Conservation (phyloP, 2,797 vertebrate genomes). For the Argyrosomus regius region DNA sequence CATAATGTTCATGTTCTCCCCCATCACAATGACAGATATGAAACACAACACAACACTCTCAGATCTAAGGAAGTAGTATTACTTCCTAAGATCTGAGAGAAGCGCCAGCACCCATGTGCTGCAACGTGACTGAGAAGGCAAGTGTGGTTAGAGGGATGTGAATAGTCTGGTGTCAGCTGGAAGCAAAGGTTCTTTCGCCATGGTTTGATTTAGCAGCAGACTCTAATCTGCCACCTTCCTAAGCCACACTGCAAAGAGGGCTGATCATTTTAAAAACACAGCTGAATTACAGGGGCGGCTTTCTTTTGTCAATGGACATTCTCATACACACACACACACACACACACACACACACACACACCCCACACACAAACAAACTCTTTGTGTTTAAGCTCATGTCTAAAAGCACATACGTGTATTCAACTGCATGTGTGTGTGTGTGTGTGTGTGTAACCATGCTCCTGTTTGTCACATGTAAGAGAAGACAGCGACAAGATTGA, state of each 20-base stretch:
- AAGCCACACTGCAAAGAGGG: slow-evolving; percentile 75
- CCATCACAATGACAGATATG: slow-evolving; percentile 23
- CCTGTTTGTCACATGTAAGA: slow-evolving; percentile 30
- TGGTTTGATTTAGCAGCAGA: slow-evolving; percentile 71
- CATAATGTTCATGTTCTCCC: slow-evolving; percentile 7
- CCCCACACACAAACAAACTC: slow-evolving; percentile 7
- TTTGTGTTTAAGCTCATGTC: slow-evolving; percentile 1
- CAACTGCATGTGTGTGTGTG: slow-evolving; percentile 14
- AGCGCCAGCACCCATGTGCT: slow-evolving; percentile 30
- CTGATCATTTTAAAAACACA: slow-evolving; percentile 69
- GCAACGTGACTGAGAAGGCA: slow-evolving; percentile 54
- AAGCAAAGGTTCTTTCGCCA: slow-evolving; percentile 68
- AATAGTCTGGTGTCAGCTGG: slow-evolving; percentile 68
- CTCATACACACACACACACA: slow-evolving; percentile 21
- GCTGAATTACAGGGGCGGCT: slow-evolving; percentile 60
- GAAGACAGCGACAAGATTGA: slow-evolving; percentile 64
- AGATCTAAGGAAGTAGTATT: slow-evolving; percentile 36
- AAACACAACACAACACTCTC: slow-evolving; percentile 29
- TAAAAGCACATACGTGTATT: neutral
- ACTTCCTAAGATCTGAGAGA: neutral
- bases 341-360: slow-evolving; percentile 29
- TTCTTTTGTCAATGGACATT: slow-evolving; percentile 39
- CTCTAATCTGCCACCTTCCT: slow-evolving; percentile 78
- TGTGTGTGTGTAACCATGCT: slow-evolving; percentile 17
- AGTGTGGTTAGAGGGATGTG: slow-evolving; percentile 57